A percentile compares a stretch with the other conserved stretches of the same genome.
Evolutionary conservation across 2,113 vertebrate species (phyloP).

Genomic region (Eudyptes chrysolophus): DNA sequence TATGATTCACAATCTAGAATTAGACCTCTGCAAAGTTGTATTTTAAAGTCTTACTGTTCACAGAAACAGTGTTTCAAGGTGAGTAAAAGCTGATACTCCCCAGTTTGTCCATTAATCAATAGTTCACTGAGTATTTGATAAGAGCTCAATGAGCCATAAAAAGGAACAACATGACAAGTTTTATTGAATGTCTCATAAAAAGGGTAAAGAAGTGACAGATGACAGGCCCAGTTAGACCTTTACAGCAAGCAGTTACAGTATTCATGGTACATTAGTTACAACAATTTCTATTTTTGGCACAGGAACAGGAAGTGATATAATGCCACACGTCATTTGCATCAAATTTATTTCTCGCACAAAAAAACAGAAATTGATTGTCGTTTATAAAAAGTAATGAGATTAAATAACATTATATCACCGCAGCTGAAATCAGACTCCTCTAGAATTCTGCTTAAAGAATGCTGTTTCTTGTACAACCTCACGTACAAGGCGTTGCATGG

Average conservation of each 20-base stretch:
- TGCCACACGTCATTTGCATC: not conserved
- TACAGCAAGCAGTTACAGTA: not conserved
- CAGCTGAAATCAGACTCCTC: not conserved
- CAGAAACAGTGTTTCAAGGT: not conserved
- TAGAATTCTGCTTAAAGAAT: not conserved
- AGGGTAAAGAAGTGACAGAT: conserved; percentile 27
- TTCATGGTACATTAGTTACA: not conserved
- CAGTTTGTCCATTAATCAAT: conserved; percentile 30
- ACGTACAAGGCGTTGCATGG: fast-evolving
- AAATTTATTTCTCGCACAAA: not conserved
- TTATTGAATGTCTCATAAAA: conserved; percentile 42
- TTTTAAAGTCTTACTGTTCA: not conserved
- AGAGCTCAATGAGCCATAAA: conserved; percentile 14
- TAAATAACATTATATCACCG: not conserved
- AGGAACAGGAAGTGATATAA: conserved; percentile 11
- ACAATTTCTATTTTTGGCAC: conserved; percentile 4
- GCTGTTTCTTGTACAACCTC: not conserved
- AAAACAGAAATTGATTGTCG: not conserved
- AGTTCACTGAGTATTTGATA: conserved; percentile 34
- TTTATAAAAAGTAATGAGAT: not conserved
- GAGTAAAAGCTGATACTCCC: conserved; percentile 18
- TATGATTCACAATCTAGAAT: not conserved
- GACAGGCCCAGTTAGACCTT: not conserved
- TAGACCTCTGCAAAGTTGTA: not conserved
- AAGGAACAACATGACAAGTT: conserved; percentile 41